Percentiles rank a stretch among this genome's conserved stretches.
phyloP scores from a whole-genome alignment of 2,888 invertebrate species.

The Thera britannica region DNA sequence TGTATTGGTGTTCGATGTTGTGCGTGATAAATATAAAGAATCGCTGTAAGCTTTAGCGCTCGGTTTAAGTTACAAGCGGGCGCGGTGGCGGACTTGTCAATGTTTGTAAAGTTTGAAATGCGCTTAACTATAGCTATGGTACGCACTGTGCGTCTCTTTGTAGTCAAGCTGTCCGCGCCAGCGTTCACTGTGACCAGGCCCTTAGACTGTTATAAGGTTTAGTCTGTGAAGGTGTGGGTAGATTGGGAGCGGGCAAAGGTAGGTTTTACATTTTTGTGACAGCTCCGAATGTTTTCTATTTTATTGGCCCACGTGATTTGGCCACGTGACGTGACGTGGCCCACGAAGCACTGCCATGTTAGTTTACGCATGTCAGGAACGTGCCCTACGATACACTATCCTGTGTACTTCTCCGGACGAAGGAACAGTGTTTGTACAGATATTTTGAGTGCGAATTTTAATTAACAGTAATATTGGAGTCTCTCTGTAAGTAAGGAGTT shows the following conservation, averaged over 20 bases:
- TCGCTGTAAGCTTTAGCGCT: slow-evolving; percentile 50
- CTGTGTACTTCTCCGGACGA: too few species aligned
- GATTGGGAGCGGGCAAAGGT: slow-evolving; percentile 11
- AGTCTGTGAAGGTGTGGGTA: slow-evolving; percentile 36
- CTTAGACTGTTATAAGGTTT: slow-evolving; percentile 65
- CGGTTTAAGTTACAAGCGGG: slow-evolving; percentile 8
- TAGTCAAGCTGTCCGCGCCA: neutral
- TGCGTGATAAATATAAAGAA: slow-evolving; percentile 51
- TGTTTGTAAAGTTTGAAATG: neutral
- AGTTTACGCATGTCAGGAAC: too few species aligned
- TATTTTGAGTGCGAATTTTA: too few species aligned
- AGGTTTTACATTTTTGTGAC: neutral
- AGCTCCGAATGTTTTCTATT: neutral
- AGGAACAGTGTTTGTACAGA: too few species aligned
- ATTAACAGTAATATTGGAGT: too few species aligned
- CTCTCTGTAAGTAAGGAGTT: too few species aligned
- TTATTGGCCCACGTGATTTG: too few species aligned
- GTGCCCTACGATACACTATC: too few species aligned
- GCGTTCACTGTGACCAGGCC: slow-evolving; percentile 6
- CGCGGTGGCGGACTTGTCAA: neutral
- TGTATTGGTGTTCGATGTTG: slow-evolving; percentile 61
- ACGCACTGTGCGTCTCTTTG: neutral
- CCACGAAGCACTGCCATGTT: too few species aligned
- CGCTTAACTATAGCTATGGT: neutral
- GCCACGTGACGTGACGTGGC: too few species aligned